These are phyloP conservation scores for Lepilemur ruficaudatus DNA, from an alignment of 2,797 vertebrate genomes.

Conservation along the genomic window DNA sequence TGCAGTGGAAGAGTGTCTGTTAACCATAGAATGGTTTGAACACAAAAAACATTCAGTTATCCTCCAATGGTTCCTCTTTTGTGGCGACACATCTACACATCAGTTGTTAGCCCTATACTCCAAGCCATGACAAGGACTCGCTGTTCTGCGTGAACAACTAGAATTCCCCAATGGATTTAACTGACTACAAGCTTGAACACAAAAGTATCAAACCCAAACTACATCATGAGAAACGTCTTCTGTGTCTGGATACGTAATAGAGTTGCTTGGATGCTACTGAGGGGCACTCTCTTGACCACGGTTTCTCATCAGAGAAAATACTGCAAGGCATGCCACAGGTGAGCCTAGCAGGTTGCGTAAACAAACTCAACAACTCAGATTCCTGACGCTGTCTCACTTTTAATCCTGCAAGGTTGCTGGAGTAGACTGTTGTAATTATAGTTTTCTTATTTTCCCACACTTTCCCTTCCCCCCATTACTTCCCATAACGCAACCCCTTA, in stretches of 20 bases:
- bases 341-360: not conserved
- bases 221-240: not conserved
- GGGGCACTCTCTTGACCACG: not conserved
- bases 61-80: not conserved
- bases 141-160: not conserved
- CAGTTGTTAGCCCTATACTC: not conserved
- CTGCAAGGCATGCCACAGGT: not conserved
- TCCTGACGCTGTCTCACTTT: not conserved
- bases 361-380: not conserved
- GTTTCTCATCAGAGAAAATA: not conserved
- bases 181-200: not conserved
- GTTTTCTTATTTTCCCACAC: not conserved
- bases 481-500: not conserved
- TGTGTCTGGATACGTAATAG: not conserved
- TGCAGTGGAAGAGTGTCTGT: not conserved
- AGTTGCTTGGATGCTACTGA: not conserved
- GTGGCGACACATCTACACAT: not conserved
- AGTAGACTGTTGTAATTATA: not conserved
- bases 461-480: not conserved
- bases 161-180: not conserved
- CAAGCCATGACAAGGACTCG: not conserved
- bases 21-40: slow-evolving; percentile 43
- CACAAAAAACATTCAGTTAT: not conserved
- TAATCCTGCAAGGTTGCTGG: not conserved
- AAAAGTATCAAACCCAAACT: not conserved